phyloP scores from a whole-genome alignment of 1,140 invertebrate species.

The Atta texana region DNA sequence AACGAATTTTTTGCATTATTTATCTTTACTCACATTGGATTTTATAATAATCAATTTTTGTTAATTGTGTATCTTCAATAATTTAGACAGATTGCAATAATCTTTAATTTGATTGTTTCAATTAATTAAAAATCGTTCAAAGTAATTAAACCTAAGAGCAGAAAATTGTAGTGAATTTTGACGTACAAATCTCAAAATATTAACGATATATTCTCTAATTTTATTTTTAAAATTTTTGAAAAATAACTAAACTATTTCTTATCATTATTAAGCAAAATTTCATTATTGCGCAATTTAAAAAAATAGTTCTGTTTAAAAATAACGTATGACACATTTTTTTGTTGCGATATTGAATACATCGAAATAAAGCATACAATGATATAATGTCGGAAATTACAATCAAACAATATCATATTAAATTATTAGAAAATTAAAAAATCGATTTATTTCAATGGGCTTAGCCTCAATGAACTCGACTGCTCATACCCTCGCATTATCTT shows the following conservation, averaged over 20 bases:
- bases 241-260: neutral
- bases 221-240: neutral
- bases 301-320: neutral
- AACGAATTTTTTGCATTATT: neutral
- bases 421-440: neutral
- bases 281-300: neutral
- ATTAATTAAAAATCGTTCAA: neutral
- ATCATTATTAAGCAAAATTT: slow-evolving; percentile 5
- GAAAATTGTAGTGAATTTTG: neutral
- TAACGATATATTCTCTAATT: neutral
- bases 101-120: too few relatives aligned
- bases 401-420: neutral
- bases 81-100: neutral
- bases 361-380: neutral
- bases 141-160: neutral
- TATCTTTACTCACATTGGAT: neutral
- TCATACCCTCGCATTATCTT: slow-evolving; percentile 18
- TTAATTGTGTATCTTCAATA: neutral
- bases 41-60: neutral
- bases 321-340: neutral
- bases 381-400: neutral
- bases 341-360: neutral
- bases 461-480: neutral
- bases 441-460: neutral
- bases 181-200: neutral